A percentile compares a stretch with the other conserved stretches of the same genome.
These are phyloP conservation scores for Pantelozetes paolii DNA, from an alignment of 2,888 invertebrate species.

Conservation along the genomic window DNA sequence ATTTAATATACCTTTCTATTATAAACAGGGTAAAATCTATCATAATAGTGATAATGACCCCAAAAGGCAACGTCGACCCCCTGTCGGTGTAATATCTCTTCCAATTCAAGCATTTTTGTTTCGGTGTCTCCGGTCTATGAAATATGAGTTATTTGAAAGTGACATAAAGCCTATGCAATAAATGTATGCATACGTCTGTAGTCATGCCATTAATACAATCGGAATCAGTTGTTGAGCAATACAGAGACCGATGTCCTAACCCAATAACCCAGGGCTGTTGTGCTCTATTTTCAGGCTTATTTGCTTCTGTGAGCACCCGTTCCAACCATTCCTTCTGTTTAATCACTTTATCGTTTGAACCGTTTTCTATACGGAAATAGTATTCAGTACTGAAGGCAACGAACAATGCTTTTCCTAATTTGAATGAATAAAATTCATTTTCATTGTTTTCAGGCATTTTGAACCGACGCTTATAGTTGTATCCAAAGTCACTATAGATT, in stretches of 20 bases:
- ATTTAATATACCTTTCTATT: constrained; percentile 49
- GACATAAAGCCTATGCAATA: not conserved
- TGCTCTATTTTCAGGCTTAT: constrained; percentile 48
- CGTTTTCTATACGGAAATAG: constrained; percentile 46
- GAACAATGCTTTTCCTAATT: constrained; percentile 52
- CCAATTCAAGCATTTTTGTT: constrained; percentile 51
- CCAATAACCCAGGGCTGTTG: constrained; percentile 52
- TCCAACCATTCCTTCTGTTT: constrained; percentile 51
- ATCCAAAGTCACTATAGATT: constrained; percentile 2
- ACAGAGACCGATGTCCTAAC: constrained; percentile 53
- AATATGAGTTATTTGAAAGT: not conserved
- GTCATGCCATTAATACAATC: constrained; percentile 49
- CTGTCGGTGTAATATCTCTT: constrained; percentile 55
- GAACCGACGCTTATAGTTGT: constrained; percentile 45
- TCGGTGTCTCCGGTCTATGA: constrained; percentile 19
- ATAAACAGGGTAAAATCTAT: constrained; percentile 57
- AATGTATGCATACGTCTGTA: constrained; percentile 50
- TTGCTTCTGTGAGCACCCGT: constrained; percentile 51
- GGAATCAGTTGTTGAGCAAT: constrained; percentile 53
- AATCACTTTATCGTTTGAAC: constrained; percentile 47
- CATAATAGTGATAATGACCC: constrained; percentile 59
- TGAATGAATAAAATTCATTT: constrained; percentile 52
- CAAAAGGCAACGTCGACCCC: constrained; percentile 57
- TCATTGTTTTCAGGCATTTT: constrained; percentile 48
- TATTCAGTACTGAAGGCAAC: constrained; percentile 48